A percentile compares a stretch with the other conserved stretches of the same genome.
phyloP scores from a whole-genome alignment of 2,797 vertebrate species.

The Micromesistius poutassou region DNA sequence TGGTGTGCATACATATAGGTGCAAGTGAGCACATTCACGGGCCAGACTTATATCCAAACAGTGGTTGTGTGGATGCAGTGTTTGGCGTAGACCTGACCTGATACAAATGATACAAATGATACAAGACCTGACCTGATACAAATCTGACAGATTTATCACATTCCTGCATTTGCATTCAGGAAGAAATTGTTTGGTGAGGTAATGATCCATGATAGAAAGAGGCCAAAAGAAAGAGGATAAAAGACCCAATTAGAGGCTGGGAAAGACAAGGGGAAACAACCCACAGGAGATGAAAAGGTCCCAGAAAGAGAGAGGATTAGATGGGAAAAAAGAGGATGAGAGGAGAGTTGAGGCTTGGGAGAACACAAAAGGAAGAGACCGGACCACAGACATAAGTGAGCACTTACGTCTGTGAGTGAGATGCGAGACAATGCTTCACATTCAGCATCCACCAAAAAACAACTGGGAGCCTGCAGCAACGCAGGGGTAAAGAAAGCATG shows the following conservation, averaged over 20 bases:
- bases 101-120: no score
- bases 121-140: slow-evolving; percentile 77
- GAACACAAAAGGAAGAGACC: slow-evolving; percentile 59
- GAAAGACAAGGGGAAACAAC: slow-evolving; percentile 46
- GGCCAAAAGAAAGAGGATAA: slow-evolving; percentile 56
- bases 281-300: slow-evolving; percentile 71
- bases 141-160: slow-evolving; percentile 80
- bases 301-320: slow-evolving; percentile 58
- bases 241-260: slow-evolving; percentile 67
- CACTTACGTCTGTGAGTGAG: slow-evolving; percentile 51
- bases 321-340: background rate
- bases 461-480: slow-evolving; percentile 49
- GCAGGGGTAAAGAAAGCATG: slow-evolving; percentile 39
- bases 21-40: slow-evolving; percentile 36
- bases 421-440: slow-evolving; percentile 52
- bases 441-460: slow-evolving; percentile 51
- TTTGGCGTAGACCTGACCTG: slow-evolving; percentile 74
- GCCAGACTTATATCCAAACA: slow-evolving; percentile 67
- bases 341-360: background rate
- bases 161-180: slow-evolving; percentile 80
- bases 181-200: slow-evolving; percentile 72
- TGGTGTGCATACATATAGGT: slow-evolving; percentile 33
- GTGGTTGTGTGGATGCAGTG: slow-evolving; percentile 72
- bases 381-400: slow-evolving; percentile 50
- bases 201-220: slow-evolving; percentile 64